Conservation (phyloP, 2,113 vertebrate genomes). For the Leptodactylus fuscus region DNA sequence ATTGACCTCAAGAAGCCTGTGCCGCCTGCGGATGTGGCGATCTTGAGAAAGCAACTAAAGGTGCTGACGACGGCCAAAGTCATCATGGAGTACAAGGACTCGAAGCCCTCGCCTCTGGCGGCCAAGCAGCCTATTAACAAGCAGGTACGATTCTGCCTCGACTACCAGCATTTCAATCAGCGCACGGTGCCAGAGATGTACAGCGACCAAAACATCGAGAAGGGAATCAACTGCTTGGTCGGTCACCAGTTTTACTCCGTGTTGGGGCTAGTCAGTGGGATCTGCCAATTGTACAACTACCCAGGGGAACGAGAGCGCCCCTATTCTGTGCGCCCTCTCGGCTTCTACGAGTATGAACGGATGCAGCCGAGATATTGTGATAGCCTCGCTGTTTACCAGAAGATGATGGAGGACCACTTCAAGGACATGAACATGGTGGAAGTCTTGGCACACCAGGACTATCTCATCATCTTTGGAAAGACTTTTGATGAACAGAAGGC, state of each 20-base stretch:
- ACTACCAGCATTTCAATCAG: neutral
- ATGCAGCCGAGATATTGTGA: constrained; percentile 14
- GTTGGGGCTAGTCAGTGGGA: neutral
- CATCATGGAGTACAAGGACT: neutral
- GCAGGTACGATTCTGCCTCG: neutral
- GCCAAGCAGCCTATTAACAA: neutral
- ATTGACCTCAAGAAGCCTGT: neutral
- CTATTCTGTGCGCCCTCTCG: neutral
- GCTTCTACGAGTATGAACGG: constrained; percentile 19
- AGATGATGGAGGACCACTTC: neutral
- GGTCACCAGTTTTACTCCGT: neutral
- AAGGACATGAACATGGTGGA: neutral
- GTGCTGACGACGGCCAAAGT: neutral
- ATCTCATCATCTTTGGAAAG: neutral
- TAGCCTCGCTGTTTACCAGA: neutral
- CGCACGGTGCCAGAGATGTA: neutral
- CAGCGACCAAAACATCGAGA: neutral
- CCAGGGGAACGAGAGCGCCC: constrained; percentile 3
- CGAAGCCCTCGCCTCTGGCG: neutral
- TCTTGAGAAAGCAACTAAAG: neutral
- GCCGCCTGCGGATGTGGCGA: neutral
- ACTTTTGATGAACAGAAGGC: neutral
- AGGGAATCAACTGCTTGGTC: neutral
- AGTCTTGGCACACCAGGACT: neutral
- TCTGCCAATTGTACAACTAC: neutral